phyloP scores from a whole-genome alignment of 2,113 vertebrate genomes.

The Megaceryle maxima region DNA sequence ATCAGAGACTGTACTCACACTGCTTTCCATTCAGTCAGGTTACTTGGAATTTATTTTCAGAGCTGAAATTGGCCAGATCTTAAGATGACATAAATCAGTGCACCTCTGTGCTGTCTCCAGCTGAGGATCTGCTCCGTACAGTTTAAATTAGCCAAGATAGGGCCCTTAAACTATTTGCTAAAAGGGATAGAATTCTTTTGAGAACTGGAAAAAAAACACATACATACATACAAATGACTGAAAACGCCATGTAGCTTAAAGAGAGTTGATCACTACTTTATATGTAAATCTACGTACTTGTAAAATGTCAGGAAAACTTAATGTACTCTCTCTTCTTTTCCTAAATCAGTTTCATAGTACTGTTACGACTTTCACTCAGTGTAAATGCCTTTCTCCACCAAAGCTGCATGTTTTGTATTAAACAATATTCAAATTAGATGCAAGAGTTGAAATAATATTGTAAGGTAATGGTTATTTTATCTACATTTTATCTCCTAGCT shows the following conservation, averaged over 20 bases:
- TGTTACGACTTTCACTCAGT: background rate
- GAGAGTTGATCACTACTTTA: background rate
- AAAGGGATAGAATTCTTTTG: background rate
- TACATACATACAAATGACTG: background rate
- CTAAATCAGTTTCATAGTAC: constrained; percentile 11
- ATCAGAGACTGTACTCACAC: background rate
- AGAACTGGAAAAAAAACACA: background rate
- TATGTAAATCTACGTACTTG: constrained; percentile 42
- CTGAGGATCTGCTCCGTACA: background rate
- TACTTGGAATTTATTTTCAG: background rate
- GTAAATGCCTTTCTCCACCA: constrained; percentile 3
- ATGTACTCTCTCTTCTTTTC: background rate
- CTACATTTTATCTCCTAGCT: constrained; percentile 35
- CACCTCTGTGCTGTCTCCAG: background rate
- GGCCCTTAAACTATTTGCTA: background rate
- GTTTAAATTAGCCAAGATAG: background rate
- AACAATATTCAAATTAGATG: constrained; percentile 46
- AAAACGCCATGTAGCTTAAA: background rate
- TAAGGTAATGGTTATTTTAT: constrained; percentile 58
- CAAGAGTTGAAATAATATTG: constrained; percentile 36
- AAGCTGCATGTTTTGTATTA: background rate
- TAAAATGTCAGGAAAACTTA: constrained; percentile 30
- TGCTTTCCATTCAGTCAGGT: background rate
- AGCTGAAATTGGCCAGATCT: background rate
- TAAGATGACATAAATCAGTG: background rate